Base-by-base conservation (phyloP, 1,140 invertebrate genomes). In the Platyscapa corneri region DNA sequence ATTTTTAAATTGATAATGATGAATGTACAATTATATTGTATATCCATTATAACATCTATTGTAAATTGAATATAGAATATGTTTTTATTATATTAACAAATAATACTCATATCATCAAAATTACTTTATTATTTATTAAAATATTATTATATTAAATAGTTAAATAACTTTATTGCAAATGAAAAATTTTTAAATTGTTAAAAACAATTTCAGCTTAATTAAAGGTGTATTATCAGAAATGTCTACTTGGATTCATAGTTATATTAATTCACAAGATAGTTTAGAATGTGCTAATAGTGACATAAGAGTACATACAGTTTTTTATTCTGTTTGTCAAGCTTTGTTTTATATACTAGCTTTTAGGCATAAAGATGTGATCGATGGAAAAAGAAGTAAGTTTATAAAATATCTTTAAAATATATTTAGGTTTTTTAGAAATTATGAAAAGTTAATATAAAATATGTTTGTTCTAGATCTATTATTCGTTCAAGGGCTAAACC, bases 261-360 rank as follows among this genome's bases (percentile, higher is more conserved):
- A 98, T 89, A 96, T 97, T 30, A 92, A 94, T 60, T 94, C 92
- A 86, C 94, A 95, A 86, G 95, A 96, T 89, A 91, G 90, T 80
- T 87, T 93, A 76, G 92, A 94, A 87, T 89, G 89, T 87, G 85
- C 91, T 32, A 93, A 95, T 90, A 91, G 93, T 79, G 94, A 95
- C 87, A 86, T 94, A 2, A 95, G 95, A 90, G 94, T 96, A 7
- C 98, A 99, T 91, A 94, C 95, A 46, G 95, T 98, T 1, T 99
- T 99, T 92, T 98, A 98, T 91, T 95, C 96, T 27, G 95, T 98
- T 20, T 98, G 97, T 90, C 98, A 99, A 93, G 95, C 96, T 0
- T 93, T 98, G 49, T 99, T 99, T 91, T 98, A 99, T 93, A 93
- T 98, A 6, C 96, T 99, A 83, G 96, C 96, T 0, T 98, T 98